Base-by-base conservation (phyloP, 2,113 vertebrate species). In the Microcebus ravelobensis region DNA sequence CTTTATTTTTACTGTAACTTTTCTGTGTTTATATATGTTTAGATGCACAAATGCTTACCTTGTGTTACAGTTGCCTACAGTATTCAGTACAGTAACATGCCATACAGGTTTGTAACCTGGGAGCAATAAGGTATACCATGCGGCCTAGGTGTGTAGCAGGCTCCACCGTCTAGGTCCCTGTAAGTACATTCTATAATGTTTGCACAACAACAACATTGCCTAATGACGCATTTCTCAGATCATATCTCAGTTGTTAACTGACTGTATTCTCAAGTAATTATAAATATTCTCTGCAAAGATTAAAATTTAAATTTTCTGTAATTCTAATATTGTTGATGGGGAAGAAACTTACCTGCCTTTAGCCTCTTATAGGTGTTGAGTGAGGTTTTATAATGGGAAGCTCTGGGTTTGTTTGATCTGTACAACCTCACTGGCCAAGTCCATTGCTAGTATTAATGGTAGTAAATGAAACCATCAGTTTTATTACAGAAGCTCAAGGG, bases 391-490 rank as follows among this genome's bases (percentile, higher is more conserved):
- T 59, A 52, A 55, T 84, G 77, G 70, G 95, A 81, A 42, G 11
- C 65, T 90, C 86, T 21, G 36, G 29, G 23, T 70, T 83, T 81
- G 31, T 27, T 50, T 81, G 45, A 74, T 71, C 48, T 29, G 61
- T 42, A 85, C 13, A 45, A 61, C 8, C 8, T 29, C 48, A 81
- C 52, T 18, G 63, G 79, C 39, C 80, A 83, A 83, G 83, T 45
- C 77, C 80, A 76, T 18, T 79, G 67, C 52, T 59, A 65, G 29
- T 31, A n/a, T 27, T 86, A 59, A 77, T 8, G n/a, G 50, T 80
- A 45, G 77, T 87, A 96, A 94, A 83, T 87, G 76, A 76, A 98
- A 93, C 71, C 18, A 2, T 80, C 45, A 39, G 59, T 97, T 94
- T 96, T 96, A 23, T 77, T 85, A 42, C 23, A n/a, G 71, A 90